Conservation (phyloP, 2,888 invertebrate species). For the Hylaea fasciaria region DNA sequence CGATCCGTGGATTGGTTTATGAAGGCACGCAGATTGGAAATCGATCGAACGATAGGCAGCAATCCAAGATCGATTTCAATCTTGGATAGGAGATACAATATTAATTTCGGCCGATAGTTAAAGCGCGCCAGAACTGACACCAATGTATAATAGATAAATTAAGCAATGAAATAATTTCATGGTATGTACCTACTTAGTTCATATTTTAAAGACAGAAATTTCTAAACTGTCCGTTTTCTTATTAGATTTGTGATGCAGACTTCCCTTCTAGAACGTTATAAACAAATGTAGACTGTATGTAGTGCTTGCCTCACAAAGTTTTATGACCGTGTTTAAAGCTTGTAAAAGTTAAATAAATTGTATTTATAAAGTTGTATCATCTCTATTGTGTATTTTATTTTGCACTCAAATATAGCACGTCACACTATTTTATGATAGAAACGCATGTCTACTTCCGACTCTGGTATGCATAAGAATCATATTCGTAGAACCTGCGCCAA, state of each 20-base stretch:
- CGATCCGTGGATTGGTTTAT: no score
- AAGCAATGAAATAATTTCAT: no score
- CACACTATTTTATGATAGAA: constrained; percentile 41
- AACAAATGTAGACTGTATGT: constrained; percentile 53
- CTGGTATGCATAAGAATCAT: constrained; percentile 34
- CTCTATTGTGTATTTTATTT: constrained; percentile 48
- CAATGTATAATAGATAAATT: no score
- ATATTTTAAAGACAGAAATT: no score
- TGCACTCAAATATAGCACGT: constrained; percentile 54
- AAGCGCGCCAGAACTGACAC: no score
- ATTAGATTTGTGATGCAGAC: constrained; percentile 44
- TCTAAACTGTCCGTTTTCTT: no score
- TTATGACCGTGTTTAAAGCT: constrained; percentile 37
- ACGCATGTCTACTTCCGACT: constrained; percentile 41
- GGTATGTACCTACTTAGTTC: no score
- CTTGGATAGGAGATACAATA: no score
- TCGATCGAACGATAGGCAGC: no score
- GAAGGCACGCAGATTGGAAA: no score
- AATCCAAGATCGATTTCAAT: no score
- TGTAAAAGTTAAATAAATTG: constrained; percentile 38
- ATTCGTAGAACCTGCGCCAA: constrained; percentile 18
- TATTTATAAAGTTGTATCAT: constrained; percentile 37
- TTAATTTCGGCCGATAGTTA: no score
- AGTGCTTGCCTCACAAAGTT: constrained; percentile 60
- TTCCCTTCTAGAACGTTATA: constrained; percentile 49